A percentile compares a stretch with the other conserved stretches of the same genome.
Evolutionary conservation across 2,888 invertebrate genomes (phyloP).

Genomic region (Tolmerus cingulatus): DNA sequence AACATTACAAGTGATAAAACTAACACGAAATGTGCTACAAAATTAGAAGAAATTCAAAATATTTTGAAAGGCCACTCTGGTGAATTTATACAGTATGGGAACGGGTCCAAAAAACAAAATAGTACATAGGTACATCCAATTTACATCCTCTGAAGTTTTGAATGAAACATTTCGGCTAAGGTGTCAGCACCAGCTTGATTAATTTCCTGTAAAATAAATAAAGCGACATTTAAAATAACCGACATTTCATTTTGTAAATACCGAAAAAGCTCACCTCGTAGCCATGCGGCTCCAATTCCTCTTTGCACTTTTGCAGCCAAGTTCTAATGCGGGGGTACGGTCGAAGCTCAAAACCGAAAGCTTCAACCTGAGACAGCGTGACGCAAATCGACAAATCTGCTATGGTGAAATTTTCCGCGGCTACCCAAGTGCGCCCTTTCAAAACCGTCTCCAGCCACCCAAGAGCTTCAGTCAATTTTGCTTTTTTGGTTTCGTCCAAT

Average conservation of each 20-base stretch:
- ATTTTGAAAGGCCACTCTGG: conserved; percentile 6
- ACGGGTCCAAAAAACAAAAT: background rate
- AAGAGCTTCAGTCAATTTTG: conserved; percentile 67
- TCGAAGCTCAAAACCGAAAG: conserved; percentile 66
- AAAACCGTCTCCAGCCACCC: conserved; percentile 67
- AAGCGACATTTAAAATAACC: background rate
- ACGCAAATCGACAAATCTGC: conserved; percentile 60
- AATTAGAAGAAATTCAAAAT: background rate
- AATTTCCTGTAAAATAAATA: conserved; percentile 61
- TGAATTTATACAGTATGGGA: background rate
- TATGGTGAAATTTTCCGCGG: conserved; percentile 66
- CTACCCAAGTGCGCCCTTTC: conserved; percentile 67
- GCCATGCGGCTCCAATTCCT: conserved; percentile 70
- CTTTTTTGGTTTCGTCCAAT: conserved; percentile 63
- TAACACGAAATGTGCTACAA: background rate
- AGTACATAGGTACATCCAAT: background rate
- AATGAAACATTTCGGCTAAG: conserved; percentile 67
- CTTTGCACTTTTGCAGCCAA: conserved; percentile 75
- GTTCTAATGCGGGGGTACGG: conserved; percentile 66
- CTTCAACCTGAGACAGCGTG: conserved; percentile 63
- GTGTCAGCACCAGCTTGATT: conserved; percentile 69
- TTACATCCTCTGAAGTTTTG: conserved; percentile 56
- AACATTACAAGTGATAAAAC: background rate
- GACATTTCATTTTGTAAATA: background rate
- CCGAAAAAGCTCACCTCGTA: conserved; percentile 66